Conservation (phyloP, 1,140 invertebrate genomes). For the Cyclargus thomasi region DNA sequence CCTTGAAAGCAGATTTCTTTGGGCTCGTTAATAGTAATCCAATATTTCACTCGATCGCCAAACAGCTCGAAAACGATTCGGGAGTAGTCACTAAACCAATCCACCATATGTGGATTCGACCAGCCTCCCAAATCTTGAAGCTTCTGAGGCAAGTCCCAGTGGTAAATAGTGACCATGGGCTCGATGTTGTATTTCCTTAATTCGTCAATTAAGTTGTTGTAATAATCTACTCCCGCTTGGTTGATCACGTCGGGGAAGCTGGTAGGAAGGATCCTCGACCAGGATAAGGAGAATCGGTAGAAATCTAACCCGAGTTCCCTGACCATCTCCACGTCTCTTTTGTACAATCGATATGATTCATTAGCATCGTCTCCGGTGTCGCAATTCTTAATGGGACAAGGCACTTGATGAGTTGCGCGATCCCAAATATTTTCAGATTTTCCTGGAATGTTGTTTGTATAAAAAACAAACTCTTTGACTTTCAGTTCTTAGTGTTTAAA, state of each 20-base stretch:
- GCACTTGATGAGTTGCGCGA: conserved; percentile 61
- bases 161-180: conserved; percentile 80
- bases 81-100: conserved; percentile 79
- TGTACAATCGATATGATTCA: conserved; percentile 60
- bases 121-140: conserved; percentile 80
- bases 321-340: conserved; percentile 74
- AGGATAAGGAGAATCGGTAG: conserved; percentile 81
- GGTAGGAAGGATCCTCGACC: conserved; percentile 78
- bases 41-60: conserved; percentile 79
- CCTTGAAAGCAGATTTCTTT: conserved; percentile 76
- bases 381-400: conserved; percentile 71
- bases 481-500: not conserved
- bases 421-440: conserved; percentile 79
- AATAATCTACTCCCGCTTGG: conserved; percentile 77
- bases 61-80: conserved; percentile 76
- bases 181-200: conserved; percentile 72
- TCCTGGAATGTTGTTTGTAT: conserved; percentile 30
- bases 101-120: conserved; percentile 78
- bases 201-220: conserved; percentile 78
- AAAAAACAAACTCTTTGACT: not conserved
- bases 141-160: conserved; percentile 80
- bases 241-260: conserved; percentile 77
- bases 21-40: conserved; percentile 84
- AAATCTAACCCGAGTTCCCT: conserved; percentile 71
- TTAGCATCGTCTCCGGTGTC: conserved; percentile 71